Conservation (phyloP, 2,113 vertebrate species). For the Cryptomyrus ogoouensis region DNA sequence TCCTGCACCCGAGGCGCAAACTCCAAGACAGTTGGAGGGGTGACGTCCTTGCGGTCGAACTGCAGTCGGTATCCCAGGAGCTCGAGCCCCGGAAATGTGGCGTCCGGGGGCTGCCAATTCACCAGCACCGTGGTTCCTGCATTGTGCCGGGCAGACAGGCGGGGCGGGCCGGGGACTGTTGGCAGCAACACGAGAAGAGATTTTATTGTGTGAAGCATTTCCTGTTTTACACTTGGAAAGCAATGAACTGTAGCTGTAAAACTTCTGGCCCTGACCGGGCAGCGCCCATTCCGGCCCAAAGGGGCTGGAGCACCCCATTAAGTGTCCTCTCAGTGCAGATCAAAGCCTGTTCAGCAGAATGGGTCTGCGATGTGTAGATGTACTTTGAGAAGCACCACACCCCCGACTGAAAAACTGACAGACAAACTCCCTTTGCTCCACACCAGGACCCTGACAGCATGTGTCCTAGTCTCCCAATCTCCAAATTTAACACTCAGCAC, state of each 20-base stretch:
- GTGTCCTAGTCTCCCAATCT: background rate
- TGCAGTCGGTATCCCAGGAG: conserved; percentile 88
- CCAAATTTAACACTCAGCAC: background rate
- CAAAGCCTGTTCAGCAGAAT: background rate
- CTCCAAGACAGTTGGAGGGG: conserved; percentile 79
- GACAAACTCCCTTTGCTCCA: background rate
- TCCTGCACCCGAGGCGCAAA: conserved; percentile 70
- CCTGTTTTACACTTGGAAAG: background rate
- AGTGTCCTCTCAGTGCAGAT: background rate
- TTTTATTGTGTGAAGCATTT: background rate
- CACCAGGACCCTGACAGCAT: background rate
- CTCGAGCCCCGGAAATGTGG: conserved; percentile 65
- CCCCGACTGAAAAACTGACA: background rate
- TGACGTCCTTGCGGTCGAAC: conserved; percentile 79
- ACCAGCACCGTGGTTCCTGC: conserved; percentile 76
- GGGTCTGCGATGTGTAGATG: background rate
- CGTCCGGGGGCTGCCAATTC: conserved; percentile 79
- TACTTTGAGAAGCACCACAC: background rate
- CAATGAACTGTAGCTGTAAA: background rate
- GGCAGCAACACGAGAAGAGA: background rate
- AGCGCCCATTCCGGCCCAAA: background rate
- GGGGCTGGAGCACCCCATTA: background rate
- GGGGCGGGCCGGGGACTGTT: conserved; percentile 80
- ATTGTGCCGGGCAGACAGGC: conserved; percentile 78
- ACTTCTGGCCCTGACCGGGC: background rate